Conservation (phyloP, 2,797 vertebrate species). For the Meriones psammophilus region DNA sequence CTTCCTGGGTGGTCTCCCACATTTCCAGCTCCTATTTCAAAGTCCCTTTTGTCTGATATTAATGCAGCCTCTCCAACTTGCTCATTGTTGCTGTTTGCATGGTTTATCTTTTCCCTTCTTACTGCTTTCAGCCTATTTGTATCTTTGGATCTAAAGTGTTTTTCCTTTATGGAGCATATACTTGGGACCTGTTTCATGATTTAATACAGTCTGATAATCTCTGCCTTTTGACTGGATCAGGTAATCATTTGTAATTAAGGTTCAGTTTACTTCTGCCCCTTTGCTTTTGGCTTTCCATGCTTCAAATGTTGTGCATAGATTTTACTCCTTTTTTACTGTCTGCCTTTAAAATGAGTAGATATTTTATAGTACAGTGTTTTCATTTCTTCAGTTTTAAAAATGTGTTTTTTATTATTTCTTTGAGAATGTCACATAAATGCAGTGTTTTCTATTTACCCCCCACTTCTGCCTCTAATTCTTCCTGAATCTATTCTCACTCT, state of each 20-base stretch:
- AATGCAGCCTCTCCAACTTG: not conserved
- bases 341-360: not conserved
- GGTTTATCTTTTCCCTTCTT: not conserved
- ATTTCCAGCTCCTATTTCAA: constrained; percentile 42
- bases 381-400: not conserved
- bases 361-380: not conserved
- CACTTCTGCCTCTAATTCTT: not conserved
- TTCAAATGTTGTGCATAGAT: not conserved
- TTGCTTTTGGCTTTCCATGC: constrained; percentile 7
- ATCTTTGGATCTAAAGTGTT: constrained; percentile 33
- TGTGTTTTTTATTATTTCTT: not conserved
- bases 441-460: not conserved
- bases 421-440: not conserved
- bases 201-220: not conserved
- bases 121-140: not conserved
- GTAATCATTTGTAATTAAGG: not conserved
- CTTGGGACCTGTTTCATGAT: not conserved
- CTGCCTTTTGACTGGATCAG: not conserved
- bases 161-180: not conserved
- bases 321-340: not conserved
- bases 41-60: not conserved
- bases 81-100: not conserved
- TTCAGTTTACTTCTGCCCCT: constrained; percentile 5
- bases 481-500: not conserved
- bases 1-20: constrained; percentile 13